Evolutionary conservation across 2,888 invertebrate species (phyloP).

Genomic region (Silvanus unidentatus): DNA sequence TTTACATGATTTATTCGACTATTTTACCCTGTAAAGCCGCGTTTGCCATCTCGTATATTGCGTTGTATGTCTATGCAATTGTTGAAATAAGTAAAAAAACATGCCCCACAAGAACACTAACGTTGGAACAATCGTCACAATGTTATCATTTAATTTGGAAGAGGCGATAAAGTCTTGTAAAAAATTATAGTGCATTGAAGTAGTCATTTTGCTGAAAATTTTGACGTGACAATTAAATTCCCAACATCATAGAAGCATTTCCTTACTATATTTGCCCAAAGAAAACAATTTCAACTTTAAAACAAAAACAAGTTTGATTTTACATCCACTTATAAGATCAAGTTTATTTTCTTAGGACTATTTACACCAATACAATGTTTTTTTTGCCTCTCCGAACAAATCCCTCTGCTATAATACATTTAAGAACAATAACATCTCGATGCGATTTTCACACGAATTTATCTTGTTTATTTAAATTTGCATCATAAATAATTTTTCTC

Average conservation of each 20-base stretch:
- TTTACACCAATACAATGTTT: no score
- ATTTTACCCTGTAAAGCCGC: conserved; percentile 27
- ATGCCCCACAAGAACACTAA: neutral
- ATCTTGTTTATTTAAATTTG: no score
- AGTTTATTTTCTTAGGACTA: no score
- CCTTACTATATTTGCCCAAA: no score
- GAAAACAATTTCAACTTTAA: neutral
- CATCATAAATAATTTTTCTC: no score
- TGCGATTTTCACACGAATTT: no score
- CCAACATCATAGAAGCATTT: no score
- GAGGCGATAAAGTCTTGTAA: neutral
- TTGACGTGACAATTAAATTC: no score
- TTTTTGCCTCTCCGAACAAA: no score
- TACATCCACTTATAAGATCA: no score
- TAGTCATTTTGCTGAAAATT: neutral
- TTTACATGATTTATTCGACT: neutral
- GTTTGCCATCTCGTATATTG: conserved; percentile 26
- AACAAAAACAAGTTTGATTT: neutral
- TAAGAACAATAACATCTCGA: no score
- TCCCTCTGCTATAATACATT: no score
- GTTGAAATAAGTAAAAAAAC: conserved; percentile 26
- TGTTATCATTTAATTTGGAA: neutral
- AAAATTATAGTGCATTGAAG: neutral
- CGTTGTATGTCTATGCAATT: conserved; percentile 24
- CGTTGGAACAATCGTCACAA: neutral